Conservation (phyloP, 2,888 invertebrate genomes). For the Tribolium freemani region DNA sequence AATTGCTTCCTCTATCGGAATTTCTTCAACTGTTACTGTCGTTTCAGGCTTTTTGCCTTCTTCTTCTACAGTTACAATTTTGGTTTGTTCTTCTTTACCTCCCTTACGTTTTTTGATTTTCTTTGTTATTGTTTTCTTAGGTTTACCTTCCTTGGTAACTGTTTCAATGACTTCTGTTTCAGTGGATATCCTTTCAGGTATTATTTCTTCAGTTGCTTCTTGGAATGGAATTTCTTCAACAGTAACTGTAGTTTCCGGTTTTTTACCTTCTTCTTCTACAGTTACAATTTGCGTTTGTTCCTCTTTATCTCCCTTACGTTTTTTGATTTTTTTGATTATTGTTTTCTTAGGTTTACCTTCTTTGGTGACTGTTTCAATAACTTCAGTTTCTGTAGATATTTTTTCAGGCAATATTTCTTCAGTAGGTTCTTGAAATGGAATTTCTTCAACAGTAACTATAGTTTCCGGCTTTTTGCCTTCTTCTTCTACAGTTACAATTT, state of each 20-base stretch:
- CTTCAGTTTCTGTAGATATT: slow-evolving; percentile 57
- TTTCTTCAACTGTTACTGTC: slow-evolving; percentile 54
- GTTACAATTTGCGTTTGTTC: slow-evolving; percentile 61
- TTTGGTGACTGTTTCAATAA: slow-evolving; percentile 63
- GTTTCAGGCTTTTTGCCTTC: slow-evolving; percentile 61
- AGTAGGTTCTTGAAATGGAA: slow-evolving; percentile 2
- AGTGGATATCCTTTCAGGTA: slow-evolving; percentile 48
- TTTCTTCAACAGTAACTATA: slow-evolving; percentile 54
- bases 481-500: slow-evolving; percentile 61
- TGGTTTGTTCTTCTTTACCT: slow-evolving; percentile 63
- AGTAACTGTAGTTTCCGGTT: slow-evolving; percentile 64
- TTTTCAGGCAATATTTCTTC: slow-evolving; percentile 45
- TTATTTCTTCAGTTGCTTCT: slow-evolving; percentile 29
- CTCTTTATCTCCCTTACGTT: slow-evolving; percentile 59
- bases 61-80: slow-evolving; percentile 62
- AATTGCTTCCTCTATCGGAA: slow-evolving; percentile 48
- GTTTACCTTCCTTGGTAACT: slow-evolving; percentile 56
- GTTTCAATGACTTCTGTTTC: slow-evolving; percentile 53
- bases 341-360: slow-evolving; percentile 59
- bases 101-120: slow-evolving; percentile 66
- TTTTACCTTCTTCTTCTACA: slow-evolving; percentile 65
- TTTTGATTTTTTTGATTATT: slow-evolving; percentile 54
- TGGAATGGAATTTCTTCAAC: not conserved
- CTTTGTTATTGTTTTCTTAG: slow-evolving; percentile 58
- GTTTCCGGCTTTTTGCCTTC: slow-evolving; percentile 60